Conservation (phyloP, 2,797 vertebrate species). For the Myripristis murdjan region DNA sequence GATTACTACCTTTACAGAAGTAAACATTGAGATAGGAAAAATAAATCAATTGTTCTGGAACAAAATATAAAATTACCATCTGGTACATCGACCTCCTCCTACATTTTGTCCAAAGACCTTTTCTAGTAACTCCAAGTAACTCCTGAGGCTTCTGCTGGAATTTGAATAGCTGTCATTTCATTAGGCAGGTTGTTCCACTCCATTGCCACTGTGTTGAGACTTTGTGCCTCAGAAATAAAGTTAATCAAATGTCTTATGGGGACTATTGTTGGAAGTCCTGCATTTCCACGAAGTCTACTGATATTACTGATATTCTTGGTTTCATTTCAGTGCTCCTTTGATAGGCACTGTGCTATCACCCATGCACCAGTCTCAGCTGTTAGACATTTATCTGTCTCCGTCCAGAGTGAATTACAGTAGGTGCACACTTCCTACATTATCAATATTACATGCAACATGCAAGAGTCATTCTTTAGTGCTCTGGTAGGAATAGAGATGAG, state of each 20-base stretch:
- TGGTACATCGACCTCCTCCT: background rate
- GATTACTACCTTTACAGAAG: too few species aligned
- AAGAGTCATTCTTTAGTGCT: background rate
- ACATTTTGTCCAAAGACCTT: slow-evolving; percentile 24
- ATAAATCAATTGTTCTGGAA: background rate
- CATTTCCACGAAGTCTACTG: background rate
- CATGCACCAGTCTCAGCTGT: too few species aligned
- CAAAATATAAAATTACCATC: background rate
- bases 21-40: slow-evolving; percentile 3
- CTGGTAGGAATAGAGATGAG: background rate
- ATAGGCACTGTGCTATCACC: background rate
- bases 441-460: background rate
- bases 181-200: slow-evolving; percentile 39
- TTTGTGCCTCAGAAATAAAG: slow-evolving; percentile 3
- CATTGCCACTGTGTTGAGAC: background rate
- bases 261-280: background rate
- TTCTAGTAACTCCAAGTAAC: background rate
- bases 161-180: slow-evolving; percentile 7
- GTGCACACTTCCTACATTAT: background rate
- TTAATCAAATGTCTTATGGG: background rate
- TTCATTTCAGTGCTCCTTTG: background rate
- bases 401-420: too few species aligned
- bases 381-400: too few species aligned
- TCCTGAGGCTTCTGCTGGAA: slow-evolving; percentile 20
- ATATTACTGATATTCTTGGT: background rate